phyloP scores from a whole-genome alignment of 2,797 vertebrate genomes.

The Schizopygopsis malacanthus region DNA sequence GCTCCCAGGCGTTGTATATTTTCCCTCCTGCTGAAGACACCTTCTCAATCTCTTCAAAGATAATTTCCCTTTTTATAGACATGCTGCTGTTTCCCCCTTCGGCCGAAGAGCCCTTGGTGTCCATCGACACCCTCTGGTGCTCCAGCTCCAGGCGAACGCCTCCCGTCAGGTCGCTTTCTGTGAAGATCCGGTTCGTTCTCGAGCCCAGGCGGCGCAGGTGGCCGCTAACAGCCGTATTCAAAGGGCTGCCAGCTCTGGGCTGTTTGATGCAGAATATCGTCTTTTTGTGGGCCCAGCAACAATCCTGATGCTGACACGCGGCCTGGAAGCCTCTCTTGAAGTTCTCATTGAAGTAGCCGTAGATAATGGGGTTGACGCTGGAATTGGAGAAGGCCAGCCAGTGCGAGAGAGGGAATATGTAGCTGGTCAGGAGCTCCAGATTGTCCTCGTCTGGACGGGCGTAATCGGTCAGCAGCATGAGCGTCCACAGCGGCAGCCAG shows the following conservation, averaged over 20 bases:
- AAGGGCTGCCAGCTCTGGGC: constrained; percentile 5
- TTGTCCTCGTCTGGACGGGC: constrained; percentile 43
- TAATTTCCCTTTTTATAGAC: constrained; percentile 31
- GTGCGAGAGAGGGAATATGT: constrained; percentile 67
- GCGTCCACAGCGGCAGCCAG: constrained; percentile 69
- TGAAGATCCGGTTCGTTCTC: constrained; percentile 61
- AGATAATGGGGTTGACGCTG: constrained; percentile 69
- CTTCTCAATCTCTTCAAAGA: constrained; percentile 45
- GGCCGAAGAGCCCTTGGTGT: constrained; percentile 2
- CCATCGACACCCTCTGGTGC: constrained; percentile 21
- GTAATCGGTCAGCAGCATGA: constrained; percentile 68
- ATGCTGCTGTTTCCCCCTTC: constrained; percentile 33
- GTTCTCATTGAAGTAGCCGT: constrained; percentile 70
- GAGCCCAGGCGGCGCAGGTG: constrained; percentile 55
- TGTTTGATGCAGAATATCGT: neutral
- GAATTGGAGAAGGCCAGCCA: constrained; percentile 71
- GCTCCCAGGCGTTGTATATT: constrained; percentile 60
- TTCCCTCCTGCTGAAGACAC: constrained; percentile 50
- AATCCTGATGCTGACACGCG: constrained; percentile 51
- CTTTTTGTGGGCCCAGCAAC: neutral
- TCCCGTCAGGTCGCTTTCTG: constrained; percentile 58
- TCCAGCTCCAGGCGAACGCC: constrained; percentile 63
- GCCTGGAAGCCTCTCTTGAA: constrained; percentile 66
- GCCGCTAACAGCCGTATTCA: constrained; percentile 33
- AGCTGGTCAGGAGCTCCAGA: constrained; percentile 63